phyloP scores from a whole-genome alignment of 2,888 invertebrate genomes.

The Carcina quercana region DNA sequence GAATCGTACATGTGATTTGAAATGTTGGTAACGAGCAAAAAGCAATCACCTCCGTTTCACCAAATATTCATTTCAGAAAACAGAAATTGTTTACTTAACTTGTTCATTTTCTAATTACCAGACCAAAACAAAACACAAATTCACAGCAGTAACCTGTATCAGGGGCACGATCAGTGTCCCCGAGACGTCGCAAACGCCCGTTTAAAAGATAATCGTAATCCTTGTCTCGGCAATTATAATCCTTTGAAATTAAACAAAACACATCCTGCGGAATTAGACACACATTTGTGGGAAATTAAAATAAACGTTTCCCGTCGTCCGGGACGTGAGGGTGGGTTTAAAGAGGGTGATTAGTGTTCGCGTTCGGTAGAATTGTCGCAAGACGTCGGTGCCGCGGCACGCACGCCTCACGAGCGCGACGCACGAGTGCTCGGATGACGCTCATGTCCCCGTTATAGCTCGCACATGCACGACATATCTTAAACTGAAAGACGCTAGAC shows the following conservation, averaged over 20 bases:
- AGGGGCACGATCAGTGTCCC: too few relatives aligned
- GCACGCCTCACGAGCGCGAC: conserved; percentile 34
- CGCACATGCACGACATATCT: too few relatives aligned
- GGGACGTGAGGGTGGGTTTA: conserved; percentile 53
- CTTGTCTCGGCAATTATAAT: conserved; percentile 37
- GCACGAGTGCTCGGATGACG: too few relatives aligned
- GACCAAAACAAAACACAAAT: too few relatives aligned
- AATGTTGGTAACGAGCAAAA: background rate
- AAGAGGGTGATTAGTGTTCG: conserved; percentile 59
- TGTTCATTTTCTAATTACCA: too few relatives aligned
- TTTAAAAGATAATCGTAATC: conserved; percentile 21
- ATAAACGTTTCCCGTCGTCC: conserved; percentile 47
- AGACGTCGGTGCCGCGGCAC: conserved; percentile 40
- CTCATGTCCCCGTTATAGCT: conserved; percentile 23
- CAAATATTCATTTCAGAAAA: background rate
- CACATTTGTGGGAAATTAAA: conserved; percentile 62
- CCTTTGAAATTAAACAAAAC: conserved; percentile 53
- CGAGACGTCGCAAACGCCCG: conserved; percentile 1
- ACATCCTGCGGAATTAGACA: conserved; percentile 55
- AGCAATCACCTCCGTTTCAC: too few relatives aligned
- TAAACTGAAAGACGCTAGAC: too few relatives aligned
- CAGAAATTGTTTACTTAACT: too few relatives aligned
- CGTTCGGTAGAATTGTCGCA: conserved; percentile 42
- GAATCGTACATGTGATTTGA: too few relatives aligned
- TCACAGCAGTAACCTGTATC: too few relatives aligned